Evolutionary conservation across 2,888 invertebrate species (phyloP).

Genomic region (Drosophila emarginata): DNA sequence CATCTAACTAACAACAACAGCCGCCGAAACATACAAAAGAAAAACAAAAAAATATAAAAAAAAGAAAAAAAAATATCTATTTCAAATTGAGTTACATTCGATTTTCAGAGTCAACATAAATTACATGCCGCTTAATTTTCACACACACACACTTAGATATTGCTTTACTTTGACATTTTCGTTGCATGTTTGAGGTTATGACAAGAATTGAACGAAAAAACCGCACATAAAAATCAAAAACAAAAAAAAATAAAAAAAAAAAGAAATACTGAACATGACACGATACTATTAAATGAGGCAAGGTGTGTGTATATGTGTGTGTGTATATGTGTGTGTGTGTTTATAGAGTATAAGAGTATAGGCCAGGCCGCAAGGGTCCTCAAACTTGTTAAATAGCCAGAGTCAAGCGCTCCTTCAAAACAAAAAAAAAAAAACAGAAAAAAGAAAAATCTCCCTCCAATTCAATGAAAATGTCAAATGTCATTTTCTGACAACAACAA

Average conservation of each 20-base stretch:
- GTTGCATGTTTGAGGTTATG: conserved; percentile 66
- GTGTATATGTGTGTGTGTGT: background rate
- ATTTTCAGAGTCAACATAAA: conserved; percentile 75
- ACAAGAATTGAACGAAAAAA: conserved; percentile 44
- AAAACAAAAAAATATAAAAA: background rate
- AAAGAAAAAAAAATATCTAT: conserved; percentile 51
- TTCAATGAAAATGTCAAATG: conserved; percentile 29
- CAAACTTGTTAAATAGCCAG: conserved; percentile 6
- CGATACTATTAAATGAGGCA: conserved; percentile 48
- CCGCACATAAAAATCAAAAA: conserved; percentile 4
- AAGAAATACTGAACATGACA: conserved; percentile 36
- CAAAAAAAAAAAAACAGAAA: too few species aligned
- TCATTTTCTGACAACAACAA: background rate
- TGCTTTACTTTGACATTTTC: conserved; percentile 53
- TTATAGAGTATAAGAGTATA: too few species aligned
- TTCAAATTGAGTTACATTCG: conserved; percentile 70
- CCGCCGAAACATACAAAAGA: background rate
- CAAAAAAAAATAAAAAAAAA: background rate
- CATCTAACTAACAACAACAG: conserved; percentile 16
- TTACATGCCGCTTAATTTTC: conserved; percentile 68
- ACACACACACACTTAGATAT: conserved; percentile 25
- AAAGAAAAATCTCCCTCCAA: background rate
- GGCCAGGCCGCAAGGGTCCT: conserved; percentile 5
- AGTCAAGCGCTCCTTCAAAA: background rate
- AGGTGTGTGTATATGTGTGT: conserved; percentile 33